Percentiles rank a stretch among this genome's conserved stretches.
These are phyloP conservation scores for Phylloscopus whistleri DNA, from an alignment of 2,113 vertebrate species.

Conservation along the genomic window DNA sequence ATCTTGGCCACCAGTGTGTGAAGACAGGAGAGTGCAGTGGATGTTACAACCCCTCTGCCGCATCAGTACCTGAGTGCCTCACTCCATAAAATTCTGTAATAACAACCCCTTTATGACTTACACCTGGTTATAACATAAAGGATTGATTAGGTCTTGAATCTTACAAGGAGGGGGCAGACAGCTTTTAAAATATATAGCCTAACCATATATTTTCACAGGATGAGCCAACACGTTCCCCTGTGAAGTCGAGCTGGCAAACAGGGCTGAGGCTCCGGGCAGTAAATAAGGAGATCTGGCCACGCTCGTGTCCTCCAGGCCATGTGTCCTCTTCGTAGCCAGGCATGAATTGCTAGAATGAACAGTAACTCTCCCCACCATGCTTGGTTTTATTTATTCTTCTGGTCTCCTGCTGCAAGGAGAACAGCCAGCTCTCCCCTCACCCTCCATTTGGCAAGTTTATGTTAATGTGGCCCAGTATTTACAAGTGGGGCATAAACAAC, in stretches of 20 bases:
- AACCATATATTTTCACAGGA: slow-evolving; percentile 64
- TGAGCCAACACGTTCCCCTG: slow-evolving; percentile 18
- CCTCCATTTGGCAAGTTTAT: slow-evolving; percentile 41
- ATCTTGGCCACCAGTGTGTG: not conserved
- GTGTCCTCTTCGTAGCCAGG: not conserved
- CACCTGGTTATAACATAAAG: slow-evolving; percentile 70
- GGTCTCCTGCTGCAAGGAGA: not conserved
- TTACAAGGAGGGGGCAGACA: slow-evolving; percentile 58
- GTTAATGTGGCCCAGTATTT: slow-evolving; percentile 61
- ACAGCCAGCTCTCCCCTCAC: not conserved
- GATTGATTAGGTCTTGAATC: slow-evolving; percentile 67
- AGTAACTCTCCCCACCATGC: not conserved
- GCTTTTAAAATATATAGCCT: slow-evolving; percentile 67
- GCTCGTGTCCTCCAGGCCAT: not conserved
- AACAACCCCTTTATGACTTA: slow-evolving; percentile 73
- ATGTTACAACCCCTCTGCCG: slow-evolving; percentile 34
- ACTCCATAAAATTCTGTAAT: slow-evolving; percentile 71
- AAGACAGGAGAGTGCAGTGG: not conserved
- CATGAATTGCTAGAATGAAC: not conserved
- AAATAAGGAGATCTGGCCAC: slow-evolving; percentile 30
- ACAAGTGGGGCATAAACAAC: slow-evolving; percentile 56
- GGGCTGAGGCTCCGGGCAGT: slow-evolving; percentile 1
- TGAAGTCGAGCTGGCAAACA: slow-evolving; percentile 36
- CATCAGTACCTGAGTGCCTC: slow-evolving; percentile 36
- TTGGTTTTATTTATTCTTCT: slow-evolving; percentile 38